Percentiles rank a stretch among this genome's conserved stretches.
Conservation (phyloP, 2,113 vertebrate species). For the Brachypodius melanocephalos region DNA sequence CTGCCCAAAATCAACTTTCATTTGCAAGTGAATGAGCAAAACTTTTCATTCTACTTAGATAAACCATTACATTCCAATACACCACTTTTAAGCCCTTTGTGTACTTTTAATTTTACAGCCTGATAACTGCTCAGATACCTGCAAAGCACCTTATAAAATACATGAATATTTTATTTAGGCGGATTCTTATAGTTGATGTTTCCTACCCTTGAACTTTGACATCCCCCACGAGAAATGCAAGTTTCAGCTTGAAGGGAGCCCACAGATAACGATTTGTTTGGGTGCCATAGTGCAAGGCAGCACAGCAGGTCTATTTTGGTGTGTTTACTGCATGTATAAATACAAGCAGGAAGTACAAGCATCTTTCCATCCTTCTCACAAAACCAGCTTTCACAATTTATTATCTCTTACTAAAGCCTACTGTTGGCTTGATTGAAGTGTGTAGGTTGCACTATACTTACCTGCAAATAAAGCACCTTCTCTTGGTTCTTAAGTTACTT, state of each 20-base stretch:
- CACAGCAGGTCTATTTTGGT: neutral
- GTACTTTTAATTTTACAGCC: neutral
- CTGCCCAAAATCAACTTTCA: neutral
- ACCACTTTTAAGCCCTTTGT: neutral
- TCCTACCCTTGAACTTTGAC: neutral
- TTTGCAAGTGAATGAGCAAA: neutral
- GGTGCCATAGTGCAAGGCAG: neutral
- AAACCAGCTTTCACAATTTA: slow-evolving; percentile 14
- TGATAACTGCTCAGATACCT: neutral
- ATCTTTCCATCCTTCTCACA: slow-evolving; percentile 4
- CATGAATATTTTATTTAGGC: neutral
- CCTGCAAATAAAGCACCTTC: slow-evolving; percentile 48
- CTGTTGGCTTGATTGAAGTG: slow-evolving; percentile 52
- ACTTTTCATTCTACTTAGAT: neutral
- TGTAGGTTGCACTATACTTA: slow-evolving; percentile 52
- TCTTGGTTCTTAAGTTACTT: slow-evolving; percentile 22
- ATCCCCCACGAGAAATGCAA: neutral
- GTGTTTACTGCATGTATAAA: slow-evolving; percentile 27
- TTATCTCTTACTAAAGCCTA: slow-evolving; percentile 38
- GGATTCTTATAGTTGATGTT: neutral
- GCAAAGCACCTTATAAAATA: neutral
- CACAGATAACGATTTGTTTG: neutral
- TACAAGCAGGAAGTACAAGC: neutral
- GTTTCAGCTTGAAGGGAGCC: neutral
- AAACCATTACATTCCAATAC: neutral